Conservation (phyloP, 2,888 invertebrate genomes). For the Mechanitis messenoides region DNA sequence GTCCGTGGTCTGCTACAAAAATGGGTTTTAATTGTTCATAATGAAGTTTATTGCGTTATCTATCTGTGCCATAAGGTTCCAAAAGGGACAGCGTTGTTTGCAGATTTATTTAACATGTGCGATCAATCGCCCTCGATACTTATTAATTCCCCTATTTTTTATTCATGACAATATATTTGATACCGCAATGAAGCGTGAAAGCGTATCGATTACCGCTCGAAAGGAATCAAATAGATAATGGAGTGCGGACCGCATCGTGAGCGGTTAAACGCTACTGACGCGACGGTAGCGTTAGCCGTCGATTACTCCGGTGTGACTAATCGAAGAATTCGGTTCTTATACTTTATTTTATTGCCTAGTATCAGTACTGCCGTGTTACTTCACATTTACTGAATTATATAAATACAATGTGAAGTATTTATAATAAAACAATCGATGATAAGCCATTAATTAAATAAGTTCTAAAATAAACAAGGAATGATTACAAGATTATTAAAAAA, state of each 20-base stretch:
- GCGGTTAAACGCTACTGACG: slow-evolving; percentile 27
- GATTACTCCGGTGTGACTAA: slow-evolving; percentile 21
- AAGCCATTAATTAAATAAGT: too few relatives aligned
- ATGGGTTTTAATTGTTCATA: slow-evolving; percentile 47
- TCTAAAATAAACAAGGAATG: too few relatives aligned
- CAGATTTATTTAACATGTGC: slow-evolving; percentile 36
- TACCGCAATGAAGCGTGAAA: slow-evolving; percentile 58
- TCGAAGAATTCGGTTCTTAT: slow-evolving; percentile 13
- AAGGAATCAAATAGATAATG: slow-evolving; percentile 50
- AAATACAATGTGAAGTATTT: too few relatives aligned
- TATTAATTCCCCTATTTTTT: slow-evolving; percentile 51
- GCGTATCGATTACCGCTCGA: slow-evolving; percentile 60
- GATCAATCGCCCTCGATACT: slow-evolving; percentile 29
- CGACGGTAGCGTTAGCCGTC: background rate
- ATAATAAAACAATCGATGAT: too few relatives aligned
- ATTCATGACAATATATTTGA: slow-evolving; percentile 59
- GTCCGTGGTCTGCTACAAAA: slow-evolving; percentile 44
- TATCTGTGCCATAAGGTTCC: slow-evolving; percentile 27
- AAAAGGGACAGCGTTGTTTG: slow-evolving; percentile 31
- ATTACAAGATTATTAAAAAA: too few relatives aligned
- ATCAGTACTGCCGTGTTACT: too few relatives aligned
- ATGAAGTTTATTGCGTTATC: slow-evolving; percentile 38
- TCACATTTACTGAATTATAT: too few relatives aligned
- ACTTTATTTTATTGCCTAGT: too few relatives aligned
- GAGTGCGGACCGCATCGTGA: slow-evolving; percentile 21